Percentiles rank a stretch among this genome's conserved stretches.
Conservation (phyloP, 2,113 vertebrate species). For the Peucedramus taeniatus region DNA sequence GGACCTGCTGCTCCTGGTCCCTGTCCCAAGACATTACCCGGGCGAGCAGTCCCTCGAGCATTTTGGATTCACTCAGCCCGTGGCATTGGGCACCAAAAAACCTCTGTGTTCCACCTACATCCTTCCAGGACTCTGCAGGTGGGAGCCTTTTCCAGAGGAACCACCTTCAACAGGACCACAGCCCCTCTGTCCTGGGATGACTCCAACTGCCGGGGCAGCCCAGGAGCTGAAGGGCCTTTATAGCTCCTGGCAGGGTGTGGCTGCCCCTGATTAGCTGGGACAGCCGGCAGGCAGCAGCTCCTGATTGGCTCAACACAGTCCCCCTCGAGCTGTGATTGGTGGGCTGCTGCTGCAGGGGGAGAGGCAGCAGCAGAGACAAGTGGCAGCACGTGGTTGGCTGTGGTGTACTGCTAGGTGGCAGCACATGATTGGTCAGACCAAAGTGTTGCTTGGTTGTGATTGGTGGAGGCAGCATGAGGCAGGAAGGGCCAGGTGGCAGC, state of each 20-base stretch:
- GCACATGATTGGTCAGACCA: neutral
- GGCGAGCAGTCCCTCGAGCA: fast-evolving
- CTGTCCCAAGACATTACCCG: neutral
- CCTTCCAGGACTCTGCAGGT: fast-evolving
- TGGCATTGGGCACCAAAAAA: fast-evolving
- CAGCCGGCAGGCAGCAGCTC: neutral
- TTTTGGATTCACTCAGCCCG: too few species aligned
- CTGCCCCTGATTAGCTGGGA: neutral
- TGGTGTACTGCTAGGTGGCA: fast-evolving
- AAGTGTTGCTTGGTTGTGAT: neutral
- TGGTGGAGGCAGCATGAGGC: neutral
- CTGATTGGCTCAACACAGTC: neutral
- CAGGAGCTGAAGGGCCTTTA: fast-evolving
- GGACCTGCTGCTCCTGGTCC: neutral
- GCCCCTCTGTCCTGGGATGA: fast-evolving
- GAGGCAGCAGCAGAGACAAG: neutral
- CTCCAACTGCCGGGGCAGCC: fast-evolving
- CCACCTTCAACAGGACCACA: fast-evolving
- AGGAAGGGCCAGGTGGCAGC: neutral
- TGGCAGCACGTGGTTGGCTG: neutral
- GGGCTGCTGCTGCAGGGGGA: neutral
- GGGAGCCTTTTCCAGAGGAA: too few species aligned
- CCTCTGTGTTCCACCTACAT: fast-evolving
- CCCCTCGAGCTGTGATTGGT: neutral
- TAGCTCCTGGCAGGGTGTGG: neutral